Evolutionary conservation across 1,140 invertebrate species (phyloP).

Genomic region (Mesaphorura yosii): DNA sequence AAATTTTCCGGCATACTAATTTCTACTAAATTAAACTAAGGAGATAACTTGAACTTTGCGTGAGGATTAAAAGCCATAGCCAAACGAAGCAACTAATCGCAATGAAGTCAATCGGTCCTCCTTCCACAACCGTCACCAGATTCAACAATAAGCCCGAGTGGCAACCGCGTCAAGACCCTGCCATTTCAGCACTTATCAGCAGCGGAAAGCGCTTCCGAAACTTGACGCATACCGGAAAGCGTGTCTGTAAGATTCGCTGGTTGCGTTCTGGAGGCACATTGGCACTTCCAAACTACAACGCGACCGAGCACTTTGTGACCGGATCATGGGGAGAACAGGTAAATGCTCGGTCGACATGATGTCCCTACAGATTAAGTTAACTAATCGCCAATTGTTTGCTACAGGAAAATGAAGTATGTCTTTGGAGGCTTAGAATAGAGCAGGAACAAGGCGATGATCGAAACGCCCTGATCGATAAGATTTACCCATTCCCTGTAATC

Average conservation of each 20-base stretch:
- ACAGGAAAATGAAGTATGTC: conserved; percentile 20
- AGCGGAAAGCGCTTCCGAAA: no score
- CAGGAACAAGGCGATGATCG: not conserved
- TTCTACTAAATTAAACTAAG: no score
- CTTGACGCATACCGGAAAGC: conserved; percentile 19
- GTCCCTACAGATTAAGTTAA: not conserved
- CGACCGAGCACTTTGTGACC: conserved; percentile 24
- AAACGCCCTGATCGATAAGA: not conserved
- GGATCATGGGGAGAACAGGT: conserved; percentile 6
- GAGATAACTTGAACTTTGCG: no score
- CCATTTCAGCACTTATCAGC: no score
- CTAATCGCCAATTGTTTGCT: not conserved
- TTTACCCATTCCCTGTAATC: not conserved
- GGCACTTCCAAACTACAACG: conserved; percentile 12
- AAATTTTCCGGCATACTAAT: no score
- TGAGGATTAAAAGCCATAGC: no score
- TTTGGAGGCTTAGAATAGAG: conserved; percentile 18
- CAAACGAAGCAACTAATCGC: no score
- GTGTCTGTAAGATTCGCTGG: conserved; percentile 22
- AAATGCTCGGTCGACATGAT: not conserved
- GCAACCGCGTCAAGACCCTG: no score
- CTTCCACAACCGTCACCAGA: no score
- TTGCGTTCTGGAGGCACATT: not conserved
- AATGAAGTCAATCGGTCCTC: no score
- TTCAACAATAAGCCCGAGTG: no score